phyloP scores from a whole-genome alignment of 2,113 vertebrate species.

The Arenaria interpres region DNA sequence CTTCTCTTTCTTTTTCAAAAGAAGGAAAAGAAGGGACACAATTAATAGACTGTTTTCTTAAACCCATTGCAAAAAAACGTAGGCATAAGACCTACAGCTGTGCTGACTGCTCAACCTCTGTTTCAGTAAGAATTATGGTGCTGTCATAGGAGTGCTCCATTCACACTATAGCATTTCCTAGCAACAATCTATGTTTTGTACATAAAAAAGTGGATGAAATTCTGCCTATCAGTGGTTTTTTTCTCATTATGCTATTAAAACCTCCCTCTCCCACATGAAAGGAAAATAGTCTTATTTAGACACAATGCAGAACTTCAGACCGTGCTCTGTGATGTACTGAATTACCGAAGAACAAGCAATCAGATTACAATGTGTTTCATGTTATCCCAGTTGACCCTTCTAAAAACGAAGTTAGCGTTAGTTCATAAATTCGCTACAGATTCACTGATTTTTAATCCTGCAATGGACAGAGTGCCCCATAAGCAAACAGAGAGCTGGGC shows the following conservation, averaged over 20 bases:
- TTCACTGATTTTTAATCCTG: not conserved
- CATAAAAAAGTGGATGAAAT: constrained; percentile 23
- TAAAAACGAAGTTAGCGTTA: not conserved
- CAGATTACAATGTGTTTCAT: not conserved
- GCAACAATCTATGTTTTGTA: constrained; percentile 62
- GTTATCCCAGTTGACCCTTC: not conserved
- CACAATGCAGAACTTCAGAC: not conserved
- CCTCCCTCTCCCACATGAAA: not conserved
- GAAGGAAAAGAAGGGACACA: not conserved
- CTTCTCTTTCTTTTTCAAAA: not conserved
- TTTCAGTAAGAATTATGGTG: not conserved
- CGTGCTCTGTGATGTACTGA: not conserved
- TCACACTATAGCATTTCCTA: constrained; percentile 30
- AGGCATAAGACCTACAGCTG: not conserved
- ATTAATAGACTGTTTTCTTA: not conserved
- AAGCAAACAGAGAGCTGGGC: not conserved
- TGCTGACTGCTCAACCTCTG: not conserved
- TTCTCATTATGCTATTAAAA: not conserved
- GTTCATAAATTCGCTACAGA: not conserved
- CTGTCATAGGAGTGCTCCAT: not conserved
- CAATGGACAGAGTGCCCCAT: not conserved
- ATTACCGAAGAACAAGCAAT: not conserved
- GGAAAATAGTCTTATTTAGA: not conserved
- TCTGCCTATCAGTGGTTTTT: constrained; percentile 2
- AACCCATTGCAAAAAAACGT: not conserved